phyloP scores from a whole-genome alignment of 2,888 invertebrate genomes.

The Scotopteryx bipunctaria region DNA sequence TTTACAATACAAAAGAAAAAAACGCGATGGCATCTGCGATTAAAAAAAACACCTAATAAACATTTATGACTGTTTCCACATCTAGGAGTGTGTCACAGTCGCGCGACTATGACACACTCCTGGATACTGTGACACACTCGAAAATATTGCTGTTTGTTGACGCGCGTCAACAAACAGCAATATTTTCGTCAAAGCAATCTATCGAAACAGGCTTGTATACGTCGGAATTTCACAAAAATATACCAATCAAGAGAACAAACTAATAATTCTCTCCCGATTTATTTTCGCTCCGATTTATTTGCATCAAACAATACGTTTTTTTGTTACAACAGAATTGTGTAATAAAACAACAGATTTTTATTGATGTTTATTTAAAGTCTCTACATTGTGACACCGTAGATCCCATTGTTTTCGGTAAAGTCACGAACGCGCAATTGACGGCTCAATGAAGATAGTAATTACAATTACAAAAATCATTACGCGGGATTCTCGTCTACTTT shows the following conservation, averaged over 20 bases:
- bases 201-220: slow-evolving; percentile 15
- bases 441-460: slow-evolving; percentile 55
- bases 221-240: slow-evolving; percentile 22
- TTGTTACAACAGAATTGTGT: slow-evolving; percentile 36
- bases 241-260: slow-evolving; percentile 33
- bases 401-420: slow-evolving; percentile 77
- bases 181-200: slow-evolving; percentile 11
- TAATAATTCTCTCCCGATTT: slow-evolving; percentile 35
- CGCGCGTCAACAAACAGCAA: slow-evolving; percentile 1
- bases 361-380: slow-evolving; percentile 63
- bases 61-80: too few relatives aligned
- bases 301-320: slow-evolving; percentile 47
- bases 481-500: slow-evolving; percentile 24
- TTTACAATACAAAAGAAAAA: too few relatives aligned
- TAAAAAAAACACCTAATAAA: too few relatives aligned
- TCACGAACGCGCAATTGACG: slow-evolving; percentile 71
- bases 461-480: slow-evolving; percentile 53
- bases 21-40: too few relatives aligned
- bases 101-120: too few relatives aligned
- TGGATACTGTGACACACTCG: too few relatives aligned
- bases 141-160: slow-evolving; percentile 4
- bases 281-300: slow-evolving; percentile 36
- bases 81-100: too few relatives aligned
- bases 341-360: slow-evolving; percentile 47
- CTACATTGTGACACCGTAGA: slow-evolving; percentile 59